Base-by-base conservation (phyloP, 2,888 invertebrate genomes). In the Formica aserva region DNA sequence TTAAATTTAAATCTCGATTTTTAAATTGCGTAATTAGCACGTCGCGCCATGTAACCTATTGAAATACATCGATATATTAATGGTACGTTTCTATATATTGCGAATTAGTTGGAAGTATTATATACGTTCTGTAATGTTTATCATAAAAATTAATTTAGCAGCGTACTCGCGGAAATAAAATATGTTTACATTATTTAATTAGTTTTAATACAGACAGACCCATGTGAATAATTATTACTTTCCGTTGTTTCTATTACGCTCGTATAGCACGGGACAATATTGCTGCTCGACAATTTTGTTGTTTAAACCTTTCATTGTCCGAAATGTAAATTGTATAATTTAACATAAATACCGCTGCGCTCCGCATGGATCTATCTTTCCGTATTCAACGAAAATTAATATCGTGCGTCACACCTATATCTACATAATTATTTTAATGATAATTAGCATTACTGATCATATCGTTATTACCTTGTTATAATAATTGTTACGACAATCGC, bases 391-490 rank as follows among this genome's bases (percentile, higher is more conserved):
- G 78, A 72, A 57, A 32, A 78, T 78, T 72, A 57, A 78, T 66
- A 52, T 77, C 55, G 55, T 32, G 29, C 26, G n/a, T 77, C 72
- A 32, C 52, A 72, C 72, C 74, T 78, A 78, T 72, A 41, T 60
- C 72, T 45, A n/a, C 69, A n/a, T 69, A 74, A 80, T 80, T 80
- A 65, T 80, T 60, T 80, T 74, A 45, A 45, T 72, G 32, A 72
- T 78, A 78, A 78, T 80, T 45, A 80, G 60, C 72, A 72, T 80
- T 74, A 18, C 18, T 60, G 74, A 55, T 55, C 11, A 41, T 38
- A 13, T 67, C 52, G 22, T 80, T 45, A 60, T 78, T 74, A 80
- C 32, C 32, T 45, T 35, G 57, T 35, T 26, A 57, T n/a, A 45
- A 74, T 72, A 71, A 78, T 78, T 72, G 26, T 80, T 74, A 74